Base-by-base conservation (phyloP, 2,797 vertebrate species). In the Propithecus perrieri region DNA sequence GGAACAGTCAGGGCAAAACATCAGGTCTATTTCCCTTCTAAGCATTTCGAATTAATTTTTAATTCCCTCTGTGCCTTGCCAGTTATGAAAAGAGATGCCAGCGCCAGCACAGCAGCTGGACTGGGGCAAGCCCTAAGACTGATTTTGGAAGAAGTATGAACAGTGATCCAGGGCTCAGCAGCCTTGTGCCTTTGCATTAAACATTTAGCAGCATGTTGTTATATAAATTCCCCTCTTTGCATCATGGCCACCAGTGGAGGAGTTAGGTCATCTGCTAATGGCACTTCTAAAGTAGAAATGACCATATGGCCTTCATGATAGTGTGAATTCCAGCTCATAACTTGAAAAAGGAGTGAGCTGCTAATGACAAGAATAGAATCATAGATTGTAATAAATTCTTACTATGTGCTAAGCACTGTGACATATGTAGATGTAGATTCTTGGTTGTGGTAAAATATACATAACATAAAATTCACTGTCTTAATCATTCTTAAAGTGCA, bases 21-120 rank as follows among this genome's bases (percentile, higher is more conserved):
- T 85, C 41, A 71, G 30, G 90, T 97, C 65, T 33, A 12, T 79
- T 63, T 95, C 12, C 26, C 84, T 55, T 75, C 46, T 43, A 2
- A 93, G 95, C 53, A 61, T 48, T 96, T 55, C 20, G 71, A 63
- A 57, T 96, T 81, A 84, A 85, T 12, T 63, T 78, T 85, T 72
- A 97, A 94, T 43, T 71, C 81, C 28, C 74, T 4, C 43, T 57
- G 33, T 94, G 57, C 65, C 35, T 93, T 75, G 30, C 94, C 76
- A 71, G 91, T 93, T 80, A 90, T 35, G 83, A 88, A 83, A 43
- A 35, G 65, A 22, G 28, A 33, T 53, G 2, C 17, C 43, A 63
- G 74, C 15, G 26, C 87, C 53, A 88, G 87, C 35, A 69, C 89
- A 81, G 65, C 5, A 3, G 0, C 17, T 69, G 63, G 9, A 71